Base-by-base conservation (phyloP, 2,113 vertebrate species). In the Cervus canadensis region DNA sequence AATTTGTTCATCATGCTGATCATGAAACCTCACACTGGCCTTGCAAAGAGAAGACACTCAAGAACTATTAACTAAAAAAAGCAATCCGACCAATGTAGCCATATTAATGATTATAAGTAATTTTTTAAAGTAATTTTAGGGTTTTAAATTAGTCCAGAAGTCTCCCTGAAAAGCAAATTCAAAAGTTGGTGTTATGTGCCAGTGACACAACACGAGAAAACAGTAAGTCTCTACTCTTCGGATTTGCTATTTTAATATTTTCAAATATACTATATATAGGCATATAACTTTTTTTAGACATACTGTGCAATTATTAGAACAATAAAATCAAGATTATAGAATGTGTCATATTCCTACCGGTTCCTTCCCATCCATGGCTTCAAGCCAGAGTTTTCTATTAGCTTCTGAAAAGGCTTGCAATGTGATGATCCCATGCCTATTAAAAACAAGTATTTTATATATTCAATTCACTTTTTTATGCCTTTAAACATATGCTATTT, bases 281-380 rank as follows among this genome's bases (percentile, higher is more conserved):
- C 3, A 87, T 3, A 36, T 7, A 62, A 11, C 25, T 8, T 67
- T 33, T 8, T 89, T 71, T 28, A 50, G 60, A 54, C 45, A 86
- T 16, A 11, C 54, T 62, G 43, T 78, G 30, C 25, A 86, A 57
- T 91, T 17, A 87, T 97, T 59, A 87, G 60, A 87, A 71, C 43
- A 3, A 8, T 25, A n/a, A 90, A 81, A 91, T 36, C 12, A 3
- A 87, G 82, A 67, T 90, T 6, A 85, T 36, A 98, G 78, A 10
- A 7, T 2, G 14, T 52, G 50, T 92, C 67, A 62, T 13, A 76
- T n/a, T n/a, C 99, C 98, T 99, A 99, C 99, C 96, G 99, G 99
- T 98, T 99, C 99, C 92, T 99, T 99, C 89, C 99, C 99, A 97
- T 99, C 99, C 99, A 99, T 99, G 96, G 99, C 99, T 98, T 99